Evolutionary conservation across 2,113 vertebrate species (phyloP).

Genomic region (Pungitius pungitius): DNA sequence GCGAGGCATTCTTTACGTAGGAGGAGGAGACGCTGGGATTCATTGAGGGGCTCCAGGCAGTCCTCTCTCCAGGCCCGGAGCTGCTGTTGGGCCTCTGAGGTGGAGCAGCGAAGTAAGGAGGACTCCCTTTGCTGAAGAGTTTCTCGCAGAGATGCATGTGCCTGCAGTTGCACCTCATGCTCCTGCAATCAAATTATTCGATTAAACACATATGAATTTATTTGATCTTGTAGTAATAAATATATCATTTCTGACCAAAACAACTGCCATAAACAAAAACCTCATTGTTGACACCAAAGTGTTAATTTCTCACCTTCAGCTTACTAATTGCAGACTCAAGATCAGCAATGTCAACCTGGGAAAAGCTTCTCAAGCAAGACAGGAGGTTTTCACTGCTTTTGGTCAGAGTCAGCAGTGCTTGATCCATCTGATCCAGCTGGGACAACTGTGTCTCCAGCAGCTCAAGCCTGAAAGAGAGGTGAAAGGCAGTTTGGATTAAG

Average conservation of each 20-base stretch:
- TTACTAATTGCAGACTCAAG: conserved; percentile 78
- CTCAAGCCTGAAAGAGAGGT: conserved; percentile 76
- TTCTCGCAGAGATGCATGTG: conserved; percentile 73
- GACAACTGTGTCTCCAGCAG: conserved; percentile 83
- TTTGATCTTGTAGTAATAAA: conserved; percentile 6
- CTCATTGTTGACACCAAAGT: conserved; percentile 20
- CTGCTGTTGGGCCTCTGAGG: conserved; percentile 81
- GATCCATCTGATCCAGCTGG: conserved; percentile 86
- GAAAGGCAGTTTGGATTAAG: background rate
- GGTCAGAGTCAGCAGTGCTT: conserved; percentile 84
- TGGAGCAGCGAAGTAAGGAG: conserved; percentile 79
- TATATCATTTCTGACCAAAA: conserved; percentile 31
- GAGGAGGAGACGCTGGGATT: conserved; percentile 83
- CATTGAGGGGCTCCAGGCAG: conserved; percentile 87
- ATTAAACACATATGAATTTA: conserved; percentile 33
- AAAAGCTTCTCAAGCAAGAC: conserved; percentile 83
- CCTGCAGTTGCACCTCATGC: conserved; percentile 78
- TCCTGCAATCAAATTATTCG: conserved; percentile 77
- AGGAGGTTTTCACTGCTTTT: conserved; percentile 90
- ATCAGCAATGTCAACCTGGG: conserved; percentile 84
- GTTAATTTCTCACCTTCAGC: conserved; percentile 84
- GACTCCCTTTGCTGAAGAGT: conserved; percentile 80
- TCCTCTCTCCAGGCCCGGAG: conserved; percentile 86
- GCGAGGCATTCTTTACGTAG: conserved; percentile 82
- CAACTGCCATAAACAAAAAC: conserved; percentile 8